These are phyloP conservation scores for Seira musarum DNA, from an alignment of 2,888 invertebrate genomes.

Conservation along the genomic window DNA sequence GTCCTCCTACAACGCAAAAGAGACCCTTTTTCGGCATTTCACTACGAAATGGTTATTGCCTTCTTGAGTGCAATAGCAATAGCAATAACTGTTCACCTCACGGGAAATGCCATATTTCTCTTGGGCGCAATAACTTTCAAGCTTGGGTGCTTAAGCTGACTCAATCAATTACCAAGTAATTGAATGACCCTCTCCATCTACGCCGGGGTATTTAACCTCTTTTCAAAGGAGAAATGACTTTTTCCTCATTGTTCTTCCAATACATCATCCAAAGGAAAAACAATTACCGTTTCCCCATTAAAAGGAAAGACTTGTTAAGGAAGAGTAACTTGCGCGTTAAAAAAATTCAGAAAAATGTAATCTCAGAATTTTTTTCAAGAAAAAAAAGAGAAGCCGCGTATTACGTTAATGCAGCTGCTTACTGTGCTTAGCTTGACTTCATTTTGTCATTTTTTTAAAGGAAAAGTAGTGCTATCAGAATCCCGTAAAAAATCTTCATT, in stretches of 20 bases:
- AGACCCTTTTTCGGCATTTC: constrained; percentile 33
- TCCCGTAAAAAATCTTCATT: constrained; percentile 33
- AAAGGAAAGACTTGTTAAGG: constrained; percentile 22
- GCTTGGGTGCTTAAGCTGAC: constrained; percentile 14
- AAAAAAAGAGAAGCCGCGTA: constrained; percentile 24
- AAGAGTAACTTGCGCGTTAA: background rate
- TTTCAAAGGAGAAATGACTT: background rate
- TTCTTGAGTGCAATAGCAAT: too few species aligned
- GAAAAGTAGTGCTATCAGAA: too few species aligned
- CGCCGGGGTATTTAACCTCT: constrained; percentile 41
- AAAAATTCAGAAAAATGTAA: background rate
- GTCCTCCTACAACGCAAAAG: background rate
- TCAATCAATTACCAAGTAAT: constrained; percentile 56
- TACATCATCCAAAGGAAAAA: background rate
- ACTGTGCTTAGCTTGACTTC: too few species aligned
- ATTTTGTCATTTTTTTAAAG: background rate
- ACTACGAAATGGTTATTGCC: constrained; percentile 42
- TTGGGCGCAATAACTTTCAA: background rate
- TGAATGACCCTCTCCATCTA: constrained; percentile 37
- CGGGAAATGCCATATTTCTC: background rate
- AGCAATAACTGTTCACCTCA: constrained; percentile 38
- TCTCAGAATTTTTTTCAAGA: background rate
- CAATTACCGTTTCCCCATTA: constrained; percentile 20
- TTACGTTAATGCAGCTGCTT: background rate
- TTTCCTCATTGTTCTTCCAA: background rate